Evolutionary conservation across 1,140 invertebrate genomes (phyloP).

Genomic region (Liolophura sinensis): DNA sequence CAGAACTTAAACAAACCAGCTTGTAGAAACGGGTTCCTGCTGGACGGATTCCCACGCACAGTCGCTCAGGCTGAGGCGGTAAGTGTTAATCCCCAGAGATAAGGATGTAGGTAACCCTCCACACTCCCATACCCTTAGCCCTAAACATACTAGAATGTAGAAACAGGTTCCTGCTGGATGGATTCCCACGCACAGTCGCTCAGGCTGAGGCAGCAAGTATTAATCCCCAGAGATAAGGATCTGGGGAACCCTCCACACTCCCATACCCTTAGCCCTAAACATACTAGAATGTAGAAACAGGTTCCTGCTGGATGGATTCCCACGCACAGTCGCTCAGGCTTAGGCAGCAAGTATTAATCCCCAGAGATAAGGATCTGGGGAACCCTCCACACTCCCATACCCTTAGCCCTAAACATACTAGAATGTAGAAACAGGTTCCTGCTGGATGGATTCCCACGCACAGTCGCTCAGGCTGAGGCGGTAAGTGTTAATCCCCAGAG

Average conservation of each 20-base stretch:
- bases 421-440: constrained; percentile 94
- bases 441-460: constrained; percentile 96
- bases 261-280: too few relatives aligned
- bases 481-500: constrained; percentile 67
- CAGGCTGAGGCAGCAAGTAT: constrained; percentile 83
- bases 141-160: constrained; percentile 89
- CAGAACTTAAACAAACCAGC: constrained; percentile 88
- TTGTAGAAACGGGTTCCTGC: constrained; percentile 91
- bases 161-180: constrained; percentile 94
- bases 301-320: constrained; percentile 96
- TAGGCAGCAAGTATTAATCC: constrained; percentile 70
- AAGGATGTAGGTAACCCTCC: too few relatives aligned
- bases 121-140: constrained; percentile 8
- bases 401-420: constrained; percentile 84
- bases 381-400: too few relatives aligned
- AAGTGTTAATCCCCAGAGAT: constrained; percentile 11
- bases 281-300: constrained; percentile 91
- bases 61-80: constrained; percentile 90
- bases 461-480: constrained; percentile 91
- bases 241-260: too few relatives aligned
- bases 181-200: constrained; percentile 90
- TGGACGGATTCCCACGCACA: constrained; percentile 96
- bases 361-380: too few relatives aligned
- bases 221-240: too few relatives aligned
- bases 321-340: constrained; percentile 92